These are phyloP conservation scores for Eupithecia centaureata DNA, from an alignment of 2,888 invertebrate genomes.

Conservation along the genomic window DNA sequence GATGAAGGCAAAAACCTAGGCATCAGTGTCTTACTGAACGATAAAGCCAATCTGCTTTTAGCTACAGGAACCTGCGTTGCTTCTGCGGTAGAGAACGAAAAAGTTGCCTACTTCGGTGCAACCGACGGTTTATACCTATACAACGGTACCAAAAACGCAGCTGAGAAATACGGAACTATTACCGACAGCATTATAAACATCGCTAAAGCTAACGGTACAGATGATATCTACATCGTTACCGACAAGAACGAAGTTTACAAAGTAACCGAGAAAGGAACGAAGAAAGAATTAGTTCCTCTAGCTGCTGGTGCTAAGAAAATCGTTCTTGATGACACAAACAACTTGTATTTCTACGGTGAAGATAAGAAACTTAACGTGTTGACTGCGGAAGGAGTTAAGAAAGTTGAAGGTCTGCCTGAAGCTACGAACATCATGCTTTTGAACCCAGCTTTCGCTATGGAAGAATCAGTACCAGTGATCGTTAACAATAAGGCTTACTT, in stretches of 20 bases:
- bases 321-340: conserved; percentile 60
- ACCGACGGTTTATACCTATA: conserved; percentile 57
- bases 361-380: conserved; percentile 58
- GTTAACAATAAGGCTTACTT: conserved; percentile 55
- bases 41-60: conserved; percentile 49
- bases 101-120: conserved; percentile 47
- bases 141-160: conserved; percentile 44
- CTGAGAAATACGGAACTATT: conserved; percentile 59
- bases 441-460: conserved; percentile 58
- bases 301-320: conserved; percentile 61
- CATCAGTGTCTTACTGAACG: conserved; percentile 50
- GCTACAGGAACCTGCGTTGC: conserved; percentile 55
- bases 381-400: conserved; percentile 49
- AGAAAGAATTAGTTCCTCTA: conserved; percentile 55
- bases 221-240: conserved; percentile 62
- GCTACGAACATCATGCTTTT: conserved; percentile 52
- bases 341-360: conserved; percentile 60
- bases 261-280: conserved; percentile 62
- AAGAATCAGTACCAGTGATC: conserved; percentile 54
- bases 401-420: conserved; percentile 61
- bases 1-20: conserved; percentile 54
- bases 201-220: conserved; percentile 55
- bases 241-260: conserved; percentile 60
- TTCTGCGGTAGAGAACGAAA: conserved; percentile 48
- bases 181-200: conserved; percentile 59